Percentiles rank a stretch among this genome's conserved stretches.
These are phyloP conservation scores for Nemoura dubitans DNA, from an alignment of 2,888 invertebrate species.

Conservation along the genomic window DNA sequence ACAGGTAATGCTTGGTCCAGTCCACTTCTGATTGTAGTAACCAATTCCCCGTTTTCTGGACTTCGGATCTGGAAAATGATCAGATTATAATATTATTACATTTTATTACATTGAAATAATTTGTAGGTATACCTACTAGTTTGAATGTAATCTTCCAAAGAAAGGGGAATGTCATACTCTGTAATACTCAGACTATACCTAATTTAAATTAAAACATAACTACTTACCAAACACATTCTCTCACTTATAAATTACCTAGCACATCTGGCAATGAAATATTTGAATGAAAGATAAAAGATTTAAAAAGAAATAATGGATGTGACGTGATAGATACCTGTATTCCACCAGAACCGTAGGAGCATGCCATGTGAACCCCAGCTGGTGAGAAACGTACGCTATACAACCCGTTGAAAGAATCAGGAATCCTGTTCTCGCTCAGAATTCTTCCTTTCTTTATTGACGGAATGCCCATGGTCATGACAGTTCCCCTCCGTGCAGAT, in stretches of 20 bases:
- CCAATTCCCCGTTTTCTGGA: conserved; percentile 54
- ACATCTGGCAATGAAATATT: too few relatives aligned
- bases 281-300: too few relatives aligned
- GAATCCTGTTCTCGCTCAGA: conserved; percentile 55
- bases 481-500: not conserved
- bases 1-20: conserved; percentile 55
- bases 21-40: conserved; percentile 54
- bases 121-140: not conserved
- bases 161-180: too few relatives aligned
- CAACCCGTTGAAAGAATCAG: conserved; percentile 57
- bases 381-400: conserved; percentile 60
- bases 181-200: too few relatives aligned
- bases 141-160: too few relatives aligned
- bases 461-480: not conserved
- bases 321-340: conserved; percentile 62
- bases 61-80: conserved; percentile 54
- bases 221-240: too few relatives aligned
- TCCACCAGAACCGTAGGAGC: conserved; percentile 65
- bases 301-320: too few relatives aligned
- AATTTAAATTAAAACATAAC: too few relatives aligned
- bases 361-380: conserved; percentile 61
- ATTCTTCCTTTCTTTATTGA: conserved; percentile 49
- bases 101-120: not conserved
- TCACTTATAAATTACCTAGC: too few relatives aligned
- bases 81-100: not conserved